A percentile compares a stretch with the other conserved stretches of the same genome.
phyloP scores from a whole-genome alignment of 2,797 vertebrate species.

The Fistularia tabacaria region DNA sequence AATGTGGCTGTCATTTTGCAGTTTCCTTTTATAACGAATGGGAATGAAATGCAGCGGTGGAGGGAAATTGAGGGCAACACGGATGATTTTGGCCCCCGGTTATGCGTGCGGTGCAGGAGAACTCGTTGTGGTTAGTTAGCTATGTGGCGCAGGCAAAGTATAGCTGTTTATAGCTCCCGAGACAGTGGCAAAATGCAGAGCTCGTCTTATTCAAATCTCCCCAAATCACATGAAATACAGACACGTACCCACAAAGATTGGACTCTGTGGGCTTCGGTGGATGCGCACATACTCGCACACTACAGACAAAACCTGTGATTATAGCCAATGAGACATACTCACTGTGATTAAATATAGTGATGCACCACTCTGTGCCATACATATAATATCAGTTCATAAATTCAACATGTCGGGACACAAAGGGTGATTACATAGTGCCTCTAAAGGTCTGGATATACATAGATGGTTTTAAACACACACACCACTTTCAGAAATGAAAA shows the following conservation, averaged over 20 bases:
- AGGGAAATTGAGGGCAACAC: conserved; percentile 61
- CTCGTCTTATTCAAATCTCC: conserved; percentile 35
- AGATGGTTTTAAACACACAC: conserved; percentile 31
- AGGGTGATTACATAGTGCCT: conserved; percentile 38
- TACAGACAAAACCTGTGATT: conserved; percentile 62
- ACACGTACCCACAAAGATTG: conserved; percentile 11
- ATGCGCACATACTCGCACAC: conserved; percentile 4
- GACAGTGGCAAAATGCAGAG: conserved; percentile 44
- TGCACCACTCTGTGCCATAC: conserved; percentile 44
- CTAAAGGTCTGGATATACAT: conserved; percentile 44
- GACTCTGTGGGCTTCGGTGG: conserved; percentile 15
- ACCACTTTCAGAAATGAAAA: conserved; percentile 19
- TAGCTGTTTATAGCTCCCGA: conserved; percentile 55
- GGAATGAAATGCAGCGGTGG: conserved; percentile 44
- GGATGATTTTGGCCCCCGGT: conserved; percentile 60
- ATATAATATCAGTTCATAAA: conserved; percentile 45
- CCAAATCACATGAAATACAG: conserved; percentile 38
- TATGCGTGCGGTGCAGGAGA: conserved; percentile 38
- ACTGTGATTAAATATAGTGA: conserved; percentile 63
- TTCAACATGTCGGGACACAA: conserved; percentile 42
- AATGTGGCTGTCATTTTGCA: conserved; percentile 44
- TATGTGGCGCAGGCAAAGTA: conserved; percentile 49
- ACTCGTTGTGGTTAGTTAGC: conserved; percentile 56
- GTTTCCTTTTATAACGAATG: conserved; percentile 52
- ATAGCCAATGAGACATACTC: conserved; percentile 29